A percentile compares a stretch with the other conserved stretches of the same genome.
phyloP scores from a whole-genome alignment of 2,888 invertebrate genomes.

The Leptura quadrifasciata region DNA sequence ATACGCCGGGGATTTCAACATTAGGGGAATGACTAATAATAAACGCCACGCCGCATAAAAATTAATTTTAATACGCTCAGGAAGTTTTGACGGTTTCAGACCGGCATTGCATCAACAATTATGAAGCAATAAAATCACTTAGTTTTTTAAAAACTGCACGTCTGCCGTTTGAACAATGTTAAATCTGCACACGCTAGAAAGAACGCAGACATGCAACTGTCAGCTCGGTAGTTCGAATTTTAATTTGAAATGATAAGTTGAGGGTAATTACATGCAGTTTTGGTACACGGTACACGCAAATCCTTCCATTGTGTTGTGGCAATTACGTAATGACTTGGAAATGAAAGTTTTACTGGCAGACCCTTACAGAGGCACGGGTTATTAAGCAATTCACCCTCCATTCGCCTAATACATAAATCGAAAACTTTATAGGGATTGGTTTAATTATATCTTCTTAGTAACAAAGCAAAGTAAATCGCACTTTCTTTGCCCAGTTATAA shows the following conservation, averaged over 20 bases:
- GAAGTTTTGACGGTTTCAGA: not conserved
- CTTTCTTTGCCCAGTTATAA: not conserved
- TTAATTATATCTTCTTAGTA: slow-evolving; percentile 13
- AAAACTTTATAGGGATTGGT: slow-evolving; percentile 20
- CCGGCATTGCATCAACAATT: slow-evolving; percentile 1
- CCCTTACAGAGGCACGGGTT: slow-evolving; percentile 27
- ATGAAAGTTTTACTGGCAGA: slow-evolving; percentile 46
- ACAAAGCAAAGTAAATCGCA: not conserved
- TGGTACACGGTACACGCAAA: slow-evolving; percentile 60
- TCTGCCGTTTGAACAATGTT: not conserved
- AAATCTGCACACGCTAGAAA: slow-evolving; percentile 15
- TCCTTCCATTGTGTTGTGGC: slow-evolving; percentile 41
- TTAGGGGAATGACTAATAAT: not conserved
- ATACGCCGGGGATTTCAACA: too few relatives aligned
- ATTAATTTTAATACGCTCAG: not conserved
- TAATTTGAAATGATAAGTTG: slow-evolving; percentile 64
- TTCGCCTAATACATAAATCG: slow-evolving; percentile 24
- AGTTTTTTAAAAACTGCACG: slow-evolving; percentile 2
- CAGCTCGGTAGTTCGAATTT: slow-evolving; percentile 60
- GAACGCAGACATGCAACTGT: slow-evolving; percentile 62
- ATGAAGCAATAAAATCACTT: slow-evolving; percentile 14
- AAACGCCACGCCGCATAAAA: not conserved
- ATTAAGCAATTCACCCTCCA: slow-evolving; percentile 35
- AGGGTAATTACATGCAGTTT: slow-evolving; percentile 60
- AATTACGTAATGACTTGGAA: slow-evolving; percentile 56